phyloP scores from a whole-genome alignment of 1,140 invertebrate species.

The Planococcus citri region DNA sequence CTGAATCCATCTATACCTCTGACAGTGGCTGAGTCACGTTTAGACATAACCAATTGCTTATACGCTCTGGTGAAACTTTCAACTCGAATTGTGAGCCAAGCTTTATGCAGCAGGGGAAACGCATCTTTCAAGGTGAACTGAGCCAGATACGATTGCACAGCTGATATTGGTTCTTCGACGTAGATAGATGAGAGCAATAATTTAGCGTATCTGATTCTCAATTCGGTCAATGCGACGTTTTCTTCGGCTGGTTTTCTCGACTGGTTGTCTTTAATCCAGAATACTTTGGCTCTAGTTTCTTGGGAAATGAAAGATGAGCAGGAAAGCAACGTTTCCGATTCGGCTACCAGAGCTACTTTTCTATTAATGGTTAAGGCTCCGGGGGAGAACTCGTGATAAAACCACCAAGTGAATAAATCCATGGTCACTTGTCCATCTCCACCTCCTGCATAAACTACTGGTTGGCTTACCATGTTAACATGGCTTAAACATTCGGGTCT shows the following conservation, averaged over 20 bases:
- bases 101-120: conserved; percentile 38
- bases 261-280: not conserved
- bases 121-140: conserved; percentile 39
- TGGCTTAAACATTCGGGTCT: conserved; percentile 36
- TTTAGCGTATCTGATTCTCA: conserved; percentile 35
- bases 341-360: conserved; percentile 36
- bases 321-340: conserved; percentile 25
- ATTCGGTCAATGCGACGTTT: conserved; percentile 15
- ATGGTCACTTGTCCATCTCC: conserved; percentile 37
- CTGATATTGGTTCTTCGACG: conserved; percentile 26
- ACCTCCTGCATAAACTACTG: conserved; percentile 41
- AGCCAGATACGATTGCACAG: conserved; percentile 31
- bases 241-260: not conserved
- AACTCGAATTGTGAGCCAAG: conserved; percentile 38
- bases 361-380: conserved; percentile 38
- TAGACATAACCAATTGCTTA: not conserved
- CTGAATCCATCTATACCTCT: conserved; percentile 24
- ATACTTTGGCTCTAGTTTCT: not conserved
- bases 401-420: conserved; percentile 42
- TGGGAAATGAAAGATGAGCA: conserved; percentile 31
- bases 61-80: conserved; percentile 25
- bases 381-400: conserved; percentile 39
- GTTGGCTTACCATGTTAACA: conserved; percentile 43
- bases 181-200: conserved; percentile 31
- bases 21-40: not conserved